These are phyloP conservation scores for Lasioglossum marginatum DNA, from an alignment of 2,888 invertebrate species.

Conservation along the genomic window DNA sequence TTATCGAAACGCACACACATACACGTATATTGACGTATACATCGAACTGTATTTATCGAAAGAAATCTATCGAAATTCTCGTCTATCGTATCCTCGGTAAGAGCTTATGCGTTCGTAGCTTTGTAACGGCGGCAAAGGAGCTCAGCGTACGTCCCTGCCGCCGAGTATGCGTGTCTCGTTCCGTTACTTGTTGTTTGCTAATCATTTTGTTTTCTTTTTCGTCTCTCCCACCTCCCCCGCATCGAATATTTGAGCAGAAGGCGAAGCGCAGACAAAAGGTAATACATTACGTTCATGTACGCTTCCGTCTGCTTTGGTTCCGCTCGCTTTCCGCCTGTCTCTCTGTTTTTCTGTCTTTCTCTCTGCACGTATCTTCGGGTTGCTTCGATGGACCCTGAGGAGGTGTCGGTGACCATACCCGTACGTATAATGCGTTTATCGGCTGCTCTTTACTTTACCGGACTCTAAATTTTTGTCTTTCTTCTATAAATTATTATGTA, in stretches of 20 bases:
- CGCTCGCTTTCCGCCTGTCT: neutral
- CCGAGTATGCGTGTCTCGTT: conserved; percentile 69
- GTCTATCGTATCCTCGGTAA: conserved; percentile 11
- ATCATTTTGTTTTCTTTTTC: conserved; percentile 78
- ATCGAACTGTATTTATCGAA: neutral
- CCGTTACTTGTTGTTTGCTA: conserved; percentile 66
- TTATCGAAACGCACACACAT: neutral
- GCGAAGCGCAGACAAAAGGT: conserved; percentile 81
- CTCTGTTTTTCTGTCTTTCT: conserved; percentile 19
- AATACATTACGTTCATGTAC: conserved; percentile 76
- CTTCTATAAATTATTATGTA: too few species aligned
- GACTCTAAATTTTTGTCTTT: too few species aligned
- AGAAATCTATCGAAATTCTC: neutral
- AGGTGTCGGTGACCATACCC: conserved; percentile 24
- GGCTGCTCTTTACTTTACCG: too few species aligned
- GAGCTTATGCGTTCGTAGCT: conserved; percentile 46
- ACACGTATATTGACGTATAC: neutral
- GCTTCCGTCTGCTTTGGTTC: conserved; percentile 34
- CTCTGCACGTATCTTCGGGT: conserved; percentile 29
- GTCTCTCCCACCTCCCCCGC: conserved; percentile 73
- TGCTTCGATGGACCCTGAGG: conserved; percentile 6
- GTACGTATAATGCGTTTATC: conserved; percentile 51
- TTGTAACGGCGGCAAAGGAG: conserved; percentile 8
- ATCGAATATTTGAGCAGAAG: conserved; percentile 80
- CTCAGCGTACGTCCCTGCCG: conserved; percentile 72